Percentiles rank a stretch among this genome's conserved stretches.
These are phyloP conservation scores for Phragmatobia fuliginosa DNA, from an alignment of 2,888 invertebrate genomes.

Conservation along the genomic window DNA sequence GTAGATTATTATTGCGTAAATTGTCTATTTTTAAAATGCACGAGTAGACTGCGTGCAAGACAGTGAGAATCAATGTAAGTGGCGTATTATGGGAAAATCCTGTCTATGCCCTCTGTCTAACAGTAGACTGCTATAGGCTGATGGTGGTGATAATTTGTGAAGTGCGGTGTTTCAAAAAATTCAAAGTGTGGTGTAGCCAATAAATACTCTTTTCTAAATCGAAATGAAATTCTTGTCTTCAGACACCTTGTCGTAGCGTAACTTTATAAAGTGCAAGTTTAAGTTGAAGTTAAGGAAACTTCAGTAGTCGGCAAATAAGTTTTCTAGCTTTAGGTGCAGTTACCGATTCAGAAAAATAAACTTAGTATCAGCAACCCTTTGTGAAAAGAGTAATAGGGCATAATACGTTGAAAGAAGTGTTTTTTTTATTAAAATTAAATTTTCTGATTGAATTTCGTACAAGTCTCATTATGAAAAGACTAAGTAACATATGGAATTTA, in stretches of 20 bases:
- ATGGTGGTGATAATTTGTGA: neutral
- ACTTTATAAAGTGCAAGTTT: neutral
- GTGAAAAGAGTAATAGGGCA: neutral
- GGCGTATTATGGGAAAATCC: too few relatives aligned
- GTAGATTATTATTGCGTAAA: too few relatives aligned
- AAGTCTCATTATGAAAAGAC: neutral
- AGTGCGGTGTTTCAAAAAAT: neutral
- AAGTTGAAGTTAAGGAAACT: slow-evolving; percentile 5
- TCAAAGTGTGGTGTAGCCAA: neutral
- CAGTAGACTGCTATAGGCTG: too few relatives aligned
- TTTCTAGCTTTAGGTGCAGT: neutral
- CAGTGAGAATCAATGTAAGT: too few relatives aligned
- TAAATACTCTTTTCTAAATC: neutral
- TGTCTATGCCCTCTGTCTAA: too few relatives aligned
- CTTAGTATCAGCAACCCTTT: neutral
- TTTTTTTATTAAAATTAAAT: too few relatives aligned
- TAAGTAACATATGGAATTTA: neutral
- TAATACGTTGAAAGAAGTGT: neutral
- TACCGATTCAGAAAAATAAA: neutral
- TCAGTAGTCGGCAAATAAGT: slow-evolving; percentile 8
- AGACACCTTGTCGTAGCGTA: neutral
- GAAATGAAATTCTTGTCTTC: slow-evolving; percentile 2
- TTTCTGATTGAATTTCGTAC: too few relatives aligned
- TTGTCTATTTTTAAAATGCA: too few relatives aligned
- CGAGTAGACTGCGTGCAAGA: too few relatives aligned